A percentile compares a stretch with the other conserved stretches of the same genome.
Evolutionary conservation across 1,140 invertebrate species (phyloP).

Genomic region (Bacillus rossius): DNA sequence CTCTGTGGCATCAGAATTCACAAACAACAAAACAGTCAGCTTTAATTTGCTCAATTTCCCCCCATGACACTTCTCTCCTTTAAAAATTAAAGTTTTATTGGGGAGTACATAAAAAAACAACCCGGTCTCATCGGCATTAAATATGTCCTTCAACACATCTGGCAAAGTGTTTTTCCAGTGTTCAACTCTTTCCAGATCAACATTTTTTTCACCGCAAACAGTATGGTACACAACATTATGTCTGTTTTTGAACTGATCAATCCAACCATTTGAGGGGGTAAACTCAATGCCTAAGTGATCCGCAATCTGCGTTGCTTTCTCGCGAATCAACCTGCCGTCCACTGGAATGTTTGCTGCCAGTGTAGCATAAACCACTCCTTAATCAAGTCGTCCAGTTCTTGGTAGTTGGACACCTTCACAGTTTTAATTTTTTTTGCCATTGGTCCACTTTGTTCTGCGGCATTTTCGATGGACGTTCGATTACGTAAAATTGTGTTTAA

Average conservation of each 20-base stretch:
- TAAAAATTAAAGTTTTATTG: constrained; percentile 20
- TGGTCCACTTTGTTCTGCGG: not conserved
- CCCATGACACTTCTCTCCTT: constrained; percentile 22
- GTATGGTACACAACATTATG: not conserved
- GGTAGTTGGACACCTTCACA: not conserved
- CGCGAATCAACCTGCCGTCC: constrained; percentile 33
- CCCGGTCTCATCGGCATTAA: constrained; percentile 40
- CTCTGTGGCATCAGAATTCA: constrained; percentile 26
- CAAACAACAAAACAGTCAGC: constrained; percentile 33
- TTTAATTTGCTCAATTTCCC: constrained; percentile 39
- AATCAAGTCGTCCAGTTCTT: constrained; percentile 28
- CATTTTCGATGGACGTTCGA: not conserved
- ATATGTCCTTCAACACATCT: constrained; percentile 27
- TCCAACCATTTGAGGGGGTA: constrained; percentile 21
- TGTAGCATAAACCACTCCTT: constrained; percentile 31
- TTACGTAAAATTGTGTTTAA: not conserved
- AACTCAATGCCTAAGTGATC: constrained; percentile 25
- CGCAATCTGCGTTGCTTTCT: constrained; percentile 32
- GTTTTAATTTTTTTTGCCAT: not conserved
- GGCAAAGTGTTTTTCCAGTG: not conserved
- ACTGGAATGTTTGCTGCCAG: constrained; percentile 31
- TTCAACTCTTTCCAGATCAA: not conserved
- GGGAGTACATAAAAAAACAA: constrained; percentile 33
- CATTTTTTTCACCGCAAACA: constrained; percentile 7
- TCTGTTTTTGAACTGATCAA: constrained; percentile 24